Base-by-base conservation (phyloP, 1,140 invertebrate species). In the Brevipalpus yothersi region DNA sequence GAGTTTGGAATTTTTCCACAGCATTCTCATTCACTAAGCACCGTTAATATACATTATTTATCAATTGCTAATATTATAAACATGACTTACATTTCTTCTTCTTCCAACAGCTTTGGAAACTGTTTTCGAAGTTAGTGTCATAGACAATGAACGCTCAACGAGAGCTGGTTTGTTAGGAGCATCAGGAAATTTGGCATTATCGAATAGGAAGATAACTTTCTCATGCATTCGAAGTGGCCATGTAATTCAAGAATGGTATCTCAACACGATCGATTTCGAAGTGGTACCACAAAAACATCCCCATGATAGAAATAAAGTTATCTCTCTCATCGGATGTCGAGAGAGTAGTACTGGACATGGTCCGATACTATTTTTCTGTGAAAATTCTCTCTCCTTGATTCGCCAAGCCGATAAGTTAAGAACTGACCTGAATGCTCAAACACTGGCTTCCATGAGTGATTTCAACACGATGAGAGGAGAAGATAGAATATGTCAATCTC, bases 211-310 rank as follows among this genome's bases (percentile, higher is more conserved):
- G 41, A 31, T 53, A 7, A 41, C 41, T 53, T 4, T 59, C 9
- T 23, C 49, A 2, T 31, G 41, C 17, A 47, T 49, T 13, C 49
- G 41, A 13, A 59, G 31, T 39, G 58, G 58, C 0, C 58, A 59
- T 23, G 47, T 59, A 10, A 51, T 59, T 13, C 58, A 59, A 59
- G 58, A 59, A 54, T 59, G 58, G 58, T 53, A 54, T 19, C 23
- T 59, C 47, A 53, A 54, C 39, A 53, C 47, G 11, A 15, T 59
- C n/a, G 17, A 19, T 7, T 58, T 58, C 13, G 43, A 43, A 43
- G 15, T 45, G 15, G 19, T 58, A 1, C 41, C 43, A 11, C 56
- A 58, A 43, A 15, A n/a, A 7, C n/a, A 58, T 23, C 19, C n/a
- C 5, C 12, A 43, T 4, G 56, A 58, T 23, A 23, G 43, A 1